Evolutionary conservation across 2,113 vertebrate genomes (phyloP).

Genomic region (Loxodonta africana): DNA sequence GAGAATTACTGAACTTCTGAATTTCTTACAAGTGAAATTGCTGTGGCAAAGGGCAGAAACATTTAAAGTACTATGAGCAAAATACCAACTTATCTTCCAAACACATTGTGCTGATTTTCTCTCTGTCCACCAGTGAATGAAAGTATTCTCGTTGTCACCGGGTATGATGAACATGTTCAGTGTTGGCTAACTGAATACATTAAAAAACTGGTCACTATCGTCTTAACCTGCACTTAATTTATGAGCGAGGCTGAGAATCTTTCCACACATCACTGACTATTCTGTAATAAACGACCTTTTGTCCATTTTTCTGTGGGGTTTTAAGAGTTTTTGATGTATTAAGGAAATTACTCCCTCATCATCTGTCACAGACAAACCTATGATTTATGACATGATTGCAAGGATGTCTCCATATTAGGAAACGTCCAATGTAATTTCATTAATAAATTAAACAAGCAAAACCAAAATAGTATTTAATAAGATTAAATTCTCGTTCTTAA

Average conservation of each 20-base stretch:
- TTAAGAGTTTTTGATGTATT: background rate
- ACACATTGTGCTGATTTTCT: background rate
- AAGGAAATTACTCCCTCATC: background rate
- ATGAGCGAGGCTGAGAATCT: background rate
- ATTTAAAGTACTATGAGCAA: background rate
- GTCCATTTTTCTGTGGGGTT: background rate
- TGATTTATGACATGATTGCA: background rate
- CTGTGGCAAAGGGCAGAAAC: background rate
- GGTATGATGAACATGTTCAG: background rate
- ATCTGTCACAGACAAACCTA: background rate
- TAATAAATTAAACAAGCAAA: background rate
- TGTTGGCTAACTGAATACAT: background rate
- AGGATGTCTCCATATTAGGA: background rate
- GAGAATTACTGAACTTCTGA: constrained; percentile 29
- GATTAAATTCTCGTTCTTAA: background rate
- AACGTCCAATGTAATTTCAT: background rate
- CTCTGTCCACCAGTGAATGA: background rate
- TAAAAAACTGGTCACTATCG: background rate
- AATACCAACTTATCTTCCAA: background rate
- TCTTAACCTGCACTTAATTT: background rate
- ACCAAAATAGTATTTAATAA: background rate
- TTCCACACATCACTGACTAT: background rate
- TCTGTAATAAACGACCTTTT: background rate
- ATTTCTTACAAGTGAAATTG: background rate
- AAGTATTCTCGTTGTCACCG: background rate